Evolutionary conservation across 2,888 invertebrate species (phyloP).

Genomic region (Lepetodrilus schrolli): DNA sequence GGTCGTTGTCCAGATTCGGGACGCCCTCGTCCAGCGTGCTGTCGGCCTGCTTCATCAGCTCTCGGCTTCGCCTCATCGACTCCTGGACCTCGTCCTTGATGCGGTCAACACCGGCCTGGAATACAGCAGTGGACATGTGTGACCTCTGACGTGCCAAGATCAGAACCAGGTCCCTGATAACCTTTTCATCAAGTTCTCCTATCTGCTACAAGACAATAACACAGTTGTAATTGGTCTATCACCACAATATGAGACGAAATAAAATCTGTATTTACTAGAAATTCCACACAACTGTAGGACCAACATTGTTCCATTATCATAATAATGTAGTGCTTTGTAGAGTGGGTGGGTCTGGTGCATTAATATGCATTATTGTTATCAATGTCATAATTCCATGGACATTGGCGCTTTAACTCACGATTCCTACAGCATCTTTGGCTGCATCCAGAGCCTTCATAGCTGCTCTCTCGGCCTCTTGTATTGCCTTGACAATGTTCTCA

Average conservation of each 20-base stretch:
- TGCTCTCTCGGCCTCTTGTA: slow-evolving; percentile 80
- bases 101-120: slow-evolving; percentile 52
- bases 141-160: no score
- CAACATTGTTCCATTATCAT: no score
- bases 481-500: slow-evolving; percentile 63
- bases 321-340: no score
- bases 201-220: no score
- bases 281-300: no score
- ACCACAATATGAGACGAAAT: no score
- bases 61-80: slow-evolving; percentile 77
- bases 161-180: no score
- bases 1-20: slow-evolving; percentile 42
- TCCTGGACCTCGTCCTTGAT: slow-evolving; percentile 46
- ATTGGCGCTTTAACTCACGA: slow-evolving; percentile 61
- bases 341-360: no score
- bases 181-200: no score
- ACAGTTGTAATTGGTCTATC: no score
- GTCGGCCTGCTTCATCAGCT: slow-evolving; percentile 49
- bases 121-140: no score
- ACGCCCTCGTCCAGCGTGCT: slow-evolving; percentile 38
- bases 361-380: neutral
- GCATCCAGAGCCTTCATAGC: slow-evolving; percentile 80
- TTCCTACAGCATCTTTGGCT: slow-evolving; percentile 76
- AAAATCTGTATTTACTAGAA: no score
- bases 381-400: neutral